Evolutionary conservation across 2,888 invertebrate genomes (phyloP).

Genomic region (Thysanoteuthis rhombus): DNA sequence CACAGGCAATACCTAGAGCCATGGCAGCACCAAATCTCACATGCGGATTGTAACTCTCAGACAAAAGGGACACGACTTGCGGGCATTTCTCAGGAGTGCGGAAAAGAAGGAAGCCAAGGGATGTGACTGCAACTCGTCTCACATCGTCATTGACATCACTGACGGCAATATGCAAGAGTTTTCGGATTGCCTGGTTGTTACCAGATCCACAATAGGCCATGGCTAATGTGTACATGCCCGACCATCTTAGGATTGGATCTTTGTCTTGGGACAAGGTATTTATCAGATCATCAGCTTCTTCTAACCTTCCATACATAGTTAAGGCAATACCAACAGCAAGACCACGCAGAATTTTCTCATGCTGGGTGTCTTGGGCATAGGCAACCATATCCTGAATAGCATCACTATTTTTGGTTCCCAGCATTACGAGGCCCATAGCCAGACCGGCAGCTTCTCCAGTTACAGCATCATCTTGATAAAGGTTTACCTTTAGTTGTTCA

Average conservation of each 20-base stretch:
- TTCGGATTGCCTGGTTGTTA: constrained; percentile 94
- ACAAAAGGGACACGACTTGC: constrained; percentile 93
- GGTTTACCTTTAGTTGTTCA: constrained; percentile 93
- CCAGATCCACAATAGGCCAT: constrained; percentile 99
- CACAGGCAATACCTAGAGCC: constrained; percentile 98
- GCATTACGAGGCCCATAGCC: constrained; percentile 99
- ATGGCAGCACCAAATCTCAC: constrained; percentile 99
- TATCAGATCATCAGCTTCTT: constrained; percentile 94
- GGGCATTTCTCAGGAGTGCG: constrained; percentile 94
- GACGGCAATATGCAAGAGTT: constrained; percentile 93
- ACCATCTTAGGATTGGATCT: constrained; percentile 91
- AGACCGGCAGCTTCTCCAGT: constrained; percentile 98
- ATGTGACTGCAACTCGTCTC: constrained; percentile 95
- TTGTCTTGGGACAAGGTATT: constrained; percentile 90
- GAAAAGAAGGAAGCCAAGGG: constrained; percentile 91
- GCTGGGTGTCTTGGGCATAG: constrained; percentile 95
- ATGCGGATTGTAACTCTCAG: constrained; percentile 99
- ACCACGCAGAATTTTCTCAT: constrained; percentile 97
- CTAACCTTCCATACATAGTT: constrained; percentile 95
- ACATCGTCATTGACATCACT: constrained; percentile 99
- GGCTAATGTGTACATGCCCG: constrained; percentile 97
- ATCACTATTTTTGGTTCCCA: constrained; percentile 81
- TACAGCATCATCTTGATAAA: constrained; percentile 98
- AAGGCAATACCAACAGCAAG: constrained; percentile 95
- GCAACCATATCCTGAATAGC: constrained; percentile 71